Evolutionary conservation across 1,140 invertebrate species (phyloP).

Genomic region (Pentalonia nigronervosa): DNA sequence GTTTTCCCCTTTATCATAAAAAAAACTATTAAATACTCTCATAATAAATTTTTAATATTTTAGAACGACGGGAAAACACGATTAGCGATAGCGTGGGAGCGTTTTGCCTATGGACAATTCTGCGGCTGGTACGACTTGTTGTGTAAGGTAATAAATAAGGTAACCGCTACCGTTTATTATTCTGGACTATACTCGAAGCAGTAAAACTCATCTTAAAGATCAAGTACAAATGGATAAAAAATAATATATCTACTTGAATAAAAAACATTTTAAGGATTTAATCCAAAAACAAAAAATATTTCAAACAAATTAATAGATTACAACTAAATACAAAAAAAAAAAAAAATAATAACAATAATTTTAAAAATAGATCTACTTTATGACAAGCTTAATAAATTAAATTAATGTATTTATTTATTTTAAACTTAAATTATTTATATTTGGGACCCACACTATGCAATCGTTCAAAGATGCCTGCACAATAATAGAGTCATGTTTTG

Average conservation of each 20-base stretch:
- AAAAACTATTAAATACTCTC: neutral
- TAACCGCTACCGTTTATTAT: neutral
- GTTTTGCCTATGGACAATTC: neutral
- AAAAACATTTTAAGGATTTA: neutral
- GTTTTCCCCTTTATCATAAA: neutral
- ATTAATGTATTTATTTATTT: neutral
- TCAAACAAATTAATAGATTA: too few species aligned
- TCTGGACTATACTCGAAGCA: neutral
- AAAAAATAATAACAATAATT: neutral
- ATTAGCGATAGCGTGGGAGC: conserved; percentile 33
- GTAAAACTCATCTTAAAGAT: conserved; percentile 24
- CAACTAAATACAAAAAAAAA: neutral
- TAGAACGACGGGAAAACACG: neutral
- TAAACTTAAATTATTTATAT: neutral
- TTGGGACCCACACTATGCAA: neutral
- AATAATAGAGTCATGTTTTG: neutral
- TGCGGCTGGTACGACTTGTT: conserved; percentile 41
- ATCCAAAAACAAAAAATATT: neutral
- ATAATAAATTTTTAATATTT: neutral
- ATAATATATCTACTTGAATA: neutral
- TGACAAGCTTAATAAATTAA: neutral
- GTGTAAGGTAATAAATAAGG: conserved; percentile 28
- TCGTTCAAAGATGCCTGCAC: neutral
- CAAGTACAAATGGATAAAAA: neutral
- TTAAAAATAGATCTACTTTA: neutral